Evolutionary conservation across 2,113 vertebrate genomes (phyloP).

Genomic region (Labeo rohita): DNA sequence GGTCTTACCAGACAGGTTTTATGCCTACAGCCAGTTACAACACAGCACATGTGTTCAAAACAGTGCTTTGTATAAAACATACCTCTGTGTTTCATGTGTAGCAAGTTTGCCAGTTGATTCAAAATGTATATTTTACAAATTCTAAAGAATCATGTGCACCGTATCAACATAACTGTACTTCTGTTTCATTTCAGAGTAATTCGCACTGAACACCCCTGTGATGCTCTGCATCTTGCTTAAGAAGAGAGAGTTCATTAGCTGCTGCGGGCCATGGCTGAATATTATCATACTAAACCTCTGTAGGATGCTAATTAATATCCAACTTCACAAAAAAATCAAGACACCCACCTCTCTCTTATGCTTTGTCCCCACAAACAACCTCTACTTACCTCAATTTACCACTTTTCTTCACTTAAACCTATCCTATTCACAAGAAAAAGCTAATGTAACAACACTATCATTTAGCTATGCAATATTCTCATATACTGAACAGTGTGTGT

Average conservation of each 20-base stretch:
- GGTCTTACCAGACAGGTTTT: not conserved
- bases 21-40: not conserved
- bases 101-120: not conserved
- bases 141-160: not conserved
- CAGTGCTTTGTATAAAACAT: not conserved
- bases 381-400: conserved; percentile 5
- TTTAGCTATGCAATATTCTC: conserved; percentile 14
- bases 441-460: not conserved
- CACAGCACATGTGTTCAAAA: not conserved
- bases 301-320: not conserved
- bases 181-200: conserved; percentile 39
- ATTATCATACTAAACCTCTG: conserved; percentile 37
- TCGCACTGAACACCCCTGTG: not conserved
- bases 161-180: not conserved
- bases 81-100: not conserved
- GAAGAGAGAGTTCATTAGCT: conserved; percentile 19
- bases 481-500: not conserved
- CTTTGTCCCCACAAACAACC: not conserved
- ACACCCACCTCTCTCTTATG: not conserved
- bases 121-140: not conserved
- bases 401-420: not conserved
- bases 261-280: conserved; percentile 4
- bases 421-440: not conserved
- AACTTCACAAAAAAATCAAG: not conserved
- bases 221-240: conserved; percentile 33